These are phyloP conservation scores for Hemiprocne comata DNA, from an alignment of 2,113 vertebrate genomes.

Conservation along the genomic window DNA sequence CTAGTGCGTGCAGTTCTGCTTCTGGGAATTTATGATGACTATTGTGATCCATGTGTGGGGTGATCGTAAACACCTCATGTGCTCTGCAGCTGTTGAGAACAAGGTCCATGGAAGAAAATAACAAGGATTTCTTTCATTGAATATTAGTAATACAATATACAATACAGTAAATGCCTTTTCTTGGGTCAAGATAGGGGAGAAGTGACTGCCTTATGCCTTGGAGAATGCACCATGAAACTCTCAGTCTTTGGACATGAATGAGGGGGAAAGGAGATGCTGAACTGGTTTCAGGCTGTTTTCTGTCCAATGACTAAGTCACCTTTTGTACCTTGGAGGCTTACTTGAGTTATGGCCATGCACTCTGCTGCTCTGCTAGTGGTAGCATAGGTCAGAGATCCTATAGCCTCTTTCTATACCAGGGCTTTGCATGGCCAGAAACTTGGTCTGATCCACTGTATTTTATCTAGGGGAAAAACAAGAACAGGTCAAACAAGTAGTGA, in stretches of 20 bases:
- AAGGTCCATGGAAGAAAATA: background rate
- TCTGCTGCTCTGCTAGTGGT: background rate
- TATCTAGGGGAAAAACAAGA: background rate
- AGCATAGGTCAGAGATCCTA: background rate
- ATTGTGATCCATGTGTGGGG: background rate
- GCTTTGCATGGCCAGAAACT: background rate
- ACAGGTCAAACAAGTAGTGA: background rate
- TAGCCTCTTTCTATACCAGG: background rate
- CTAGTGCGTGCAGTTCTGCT: background rate
- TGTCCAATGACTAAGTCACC: background rate
- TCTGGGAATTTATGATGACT: background rate
- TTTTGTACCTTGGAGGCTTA: background rate
- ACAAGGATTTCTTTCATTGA: background rate
- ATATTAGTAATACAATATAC: too few species aligned
- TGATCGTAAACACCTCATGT: background rate
- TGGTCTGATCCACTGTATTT: background rate
- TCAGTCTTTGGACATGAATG: background rate
- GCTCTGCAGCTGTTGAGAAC: background rate
- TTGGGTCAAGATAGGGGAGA: background rate
- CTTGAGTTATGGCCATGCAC: background rate
- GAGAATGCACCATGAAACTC: background rate
- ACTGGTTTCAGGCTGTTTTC: background rate
- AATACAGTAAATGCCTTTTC: background rate
- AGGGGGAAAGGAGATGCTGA: background rate
- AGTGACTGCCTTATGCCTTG: background rate